Evolutionary conservation across 2,888 invertebrate species (phyloP), one percentile per base, ranked within the genome.

Genomic region (Helobdella robusta): DNA sequence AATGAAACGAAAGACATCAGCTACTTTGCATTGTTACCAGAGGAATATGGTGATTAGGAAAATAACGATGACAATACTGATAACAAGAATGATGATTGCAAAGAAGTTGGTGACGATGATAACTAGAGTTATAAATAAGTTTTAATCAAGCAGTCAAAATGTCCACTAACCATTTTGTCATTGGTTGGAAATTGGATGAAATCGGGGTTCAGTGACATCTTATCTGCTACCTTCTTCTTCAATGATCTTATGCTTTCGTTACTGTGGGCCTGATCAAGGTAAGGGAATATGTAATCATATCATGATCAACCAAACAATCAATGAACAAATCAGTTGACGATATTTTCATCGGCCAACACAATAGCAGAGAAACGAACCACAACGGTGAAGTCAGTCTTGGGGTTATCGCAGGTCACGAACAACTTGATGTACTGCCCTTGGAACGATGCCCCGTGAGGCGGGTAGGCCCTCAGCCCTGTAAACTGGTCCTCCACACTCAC

Each of bases 381-480:
- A 25, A 80, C 66, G 59, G 73, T 74, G 68, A 79, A 77, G 68
- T 80, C 80, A 64, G 76, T 75, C 70, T 70, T 70, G 30, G 75
- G 74, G 28, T 15, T 44, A 64, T 81, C 81, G 68, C 76, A 78
- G 44, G 73, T 74, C 59, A 81, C 72, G 60, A 73, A 73, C 59
- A 81, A 69, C 36, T 74, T 74, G 64, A 81, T 72, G 50, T 79
- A 80, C 66, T 77, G 74, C 34, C 82, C 81, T 64, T 78, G 77
- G 73, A 80, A 82, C 34, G 81, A 79, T 44, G 81, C 78, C 2
- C 80, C 82, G 69, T 82, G 82, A n/a, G 82, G 80, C 4, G 78
- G 75, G 65, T 81, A 78, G 36, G 78, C 77, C 30, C 82, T 75
- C 2, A 77, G 75, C n/a, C 75, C 75, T 20, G 74, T 71, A 70